Percentiles rank a stretch among this genome's conserved stretches.
These are phyloP conservation scores for Smittia aterrima DNA, from an alignment of 2,888 invertebrate species.

Conservation along the genomic window DNA sequence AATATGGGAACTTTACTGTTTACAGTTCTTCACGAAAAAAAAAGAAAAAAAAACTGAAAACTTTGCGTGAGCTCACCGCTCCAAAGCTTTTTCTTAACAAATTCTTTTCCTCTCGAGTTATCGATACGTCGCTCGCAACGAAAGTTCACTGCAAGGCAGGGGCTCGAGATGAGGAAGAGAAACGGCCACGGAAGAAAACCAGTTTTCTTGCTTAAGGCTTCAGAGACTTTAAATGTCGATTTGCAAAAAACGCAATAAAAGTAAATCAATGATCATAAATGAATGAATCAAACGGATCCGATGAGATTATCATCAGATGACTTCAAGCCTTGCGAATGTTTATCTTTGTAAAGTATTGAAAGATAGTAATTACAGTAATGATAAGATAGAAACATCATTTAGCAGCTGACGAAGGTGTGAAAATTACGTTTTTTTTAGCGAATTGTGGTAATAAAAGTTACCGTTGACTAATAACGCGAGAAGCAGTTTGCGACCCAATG, in stretches of 20 bases:
- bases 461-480: background rate
- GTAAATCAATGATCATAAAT: slow-evolving; percentile 19
- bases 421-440: background rate
- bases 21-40: too few relatives aligned
- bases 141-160: background rate
- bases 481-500: background rate
- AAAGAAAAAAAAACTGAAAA: too few relatives aligned
- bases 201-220: slow-evolving; percentile 8
- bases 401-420: slow-evolving; percentile 10
- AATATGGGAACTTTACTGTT: too few relatives aligned
- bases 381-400: background rate
- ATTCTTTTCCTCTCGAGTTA: background rate
- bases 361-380: too few relatives aligned
- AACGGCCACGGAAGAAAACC: slow-evolving; percentile 20
- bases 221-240: background rate
- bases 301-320: background rate
- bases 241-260: slow-evolving; percentile 6
- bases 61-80: background rate
- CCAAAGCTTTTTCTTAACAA: background rate
- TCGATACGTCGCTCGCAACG: background rate
- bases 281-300: background rate
- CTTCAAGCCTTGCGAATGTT: background rate
- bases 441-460: background rate
- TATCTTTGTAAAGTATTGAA: too few relatives aligned
- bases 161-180: slow-evolving; percentile 7